phyloP scores from a whole-genome alignment of 1,140 invertebrate species.

The Lepeophtheirus salmonis region DNA sequence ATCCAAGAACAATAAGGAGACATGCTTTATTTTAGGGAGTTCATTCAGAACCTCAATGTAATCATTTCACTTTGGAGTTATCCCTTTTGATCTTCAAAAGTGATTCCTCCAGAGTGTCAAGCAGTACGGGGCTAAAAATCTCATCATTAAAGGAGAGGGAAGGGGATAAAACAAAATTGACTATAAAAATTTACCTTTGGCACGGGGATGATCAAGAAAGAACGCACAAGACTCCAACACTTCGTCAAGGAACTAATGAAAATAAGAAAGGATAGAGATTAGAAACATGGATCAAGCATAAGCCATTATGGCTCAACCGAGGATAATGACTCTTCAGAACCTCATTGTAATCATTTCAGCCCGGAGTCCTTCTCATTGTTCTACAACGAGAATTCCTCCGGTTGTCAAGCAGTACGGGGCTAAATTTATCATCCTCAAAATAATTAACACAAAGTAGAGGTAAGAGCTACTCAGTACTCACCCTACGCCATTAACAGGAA shows the following conservation, averaged over 20 bases:
- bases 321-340: background rate
- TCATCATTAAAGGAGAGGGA: background rate
- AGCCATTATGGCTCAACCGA: background rate
- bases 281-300: background rate
- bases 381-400: background rate
- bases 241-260: too few relatives aligned
- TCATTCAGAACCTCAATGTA: background rate
- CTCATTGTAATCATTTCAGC: background rate
- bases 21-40: too few relatives aligned
- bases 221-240: background rate
- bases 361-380: background rate
- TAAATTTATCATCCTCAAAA: too few relatives aligned
- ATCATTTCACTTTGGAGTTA: background rate
- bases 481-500: too few relatives aligned
- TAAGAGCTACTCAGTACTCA: too few relatives aligned
- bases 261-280: background rate
- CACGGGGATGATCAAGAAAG: background rate
- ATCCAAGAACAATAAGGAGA: too few relatives aligned
- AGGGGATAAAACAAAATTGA: background rate
- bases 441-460: too few relatives aligned
- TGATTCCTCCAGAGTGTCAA: background rate
- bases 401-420: background rate
- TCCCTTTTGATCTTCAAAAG: background rate
- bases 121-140: background rate
- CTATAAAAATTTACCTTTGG: background rate